Evolutionary conservation across 2,113 vertebrate species (phyloP).

Genomic region (Daphoenositta chrysoptera): DNA sequence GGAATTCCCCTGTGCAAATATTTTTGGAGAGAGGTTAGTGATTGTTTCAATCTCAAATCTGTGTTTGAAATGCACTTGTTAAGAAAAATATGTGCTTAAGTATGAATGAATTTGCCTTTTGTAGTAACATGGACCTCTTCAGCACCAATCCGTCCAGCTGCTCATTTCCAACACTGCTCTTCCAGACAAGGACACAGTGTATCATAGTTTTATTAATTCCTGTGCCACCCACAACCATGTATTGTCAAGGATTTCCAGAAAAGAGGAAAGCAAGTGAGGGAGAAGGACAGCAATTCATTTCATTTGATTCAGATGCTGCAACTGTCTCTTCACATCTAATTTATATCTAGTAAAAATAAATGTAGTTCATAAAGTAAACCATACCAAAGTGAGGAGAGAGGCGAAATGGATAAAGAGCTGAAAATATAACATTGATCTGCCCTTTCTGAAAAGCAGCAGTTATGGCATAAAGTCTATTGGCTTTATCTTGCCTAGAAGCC

Average conservation of each 20-base stretch:
- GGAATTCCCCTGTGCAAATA: background rate
- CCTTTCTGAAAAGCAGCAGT: background rate
- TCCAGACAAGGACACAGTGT: background rate
- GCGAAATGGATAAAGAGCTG: background rate
- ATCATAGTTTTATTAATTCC: background rate
- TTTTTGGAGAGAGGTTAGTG: background rate
- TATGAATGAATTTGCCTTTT: conserved; percentile 9
- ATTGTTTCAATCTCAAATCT: background rate
- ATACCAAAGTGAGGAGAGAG: background rate
- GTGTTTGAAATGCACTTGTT: conserved; percentile 56
- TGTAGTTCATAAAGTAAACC: background rate
- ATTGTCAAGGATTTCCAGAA: background rate
- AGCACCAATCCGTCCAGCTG: background rate
- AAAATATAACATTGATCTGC: background rate
- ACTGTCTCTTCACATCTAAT: background rate
- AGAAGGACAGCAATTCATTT: background rate
- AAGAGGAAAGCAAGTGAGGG: background rate
- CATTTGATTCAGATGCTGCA: background rate
- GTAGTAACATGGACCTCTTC: background rate
- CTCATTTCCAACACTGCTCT: background rate
- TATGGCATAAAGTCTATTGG: background rate
- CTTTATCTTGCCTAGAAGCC: background rate
- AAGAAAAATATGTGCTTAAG: background rate
- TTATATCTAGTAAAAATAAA: conserved; percentile 6
- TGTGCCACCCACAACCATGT: background rate